Percentiles rank a stretch among this genome's conserved stretches.
Evolutionary conservation across 1,140 invertebrate genomes (phyloP).

Genomic region (Zaprionus vittiger): DNA sequence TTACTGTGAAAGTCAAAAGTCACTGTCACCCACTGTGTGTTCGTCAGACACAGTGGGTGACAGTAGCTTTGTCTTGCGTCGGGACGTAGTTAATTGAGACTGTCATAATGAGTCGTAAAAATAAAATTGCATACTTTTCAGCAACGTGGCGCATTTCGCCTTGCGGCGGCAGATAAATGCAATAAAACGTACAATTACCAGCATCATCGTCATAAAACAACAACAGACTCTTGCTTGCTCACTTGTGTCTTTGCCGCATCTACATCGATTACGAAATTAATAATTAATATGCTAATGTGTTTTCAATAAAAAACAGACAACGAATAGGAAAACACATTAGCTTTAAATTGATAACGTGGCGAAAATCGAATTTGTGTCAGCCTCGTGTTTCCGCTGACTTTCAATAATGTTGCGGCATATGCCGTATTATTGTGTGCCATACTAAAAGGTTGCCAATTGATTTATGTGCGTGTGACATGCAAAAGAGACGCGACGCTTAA

Average conservation of each 20-base stretch:
- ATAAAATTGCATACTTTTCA: slow-evolving; percentile 73
- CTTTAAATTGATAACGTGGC: slow-evolving; percentile 4
- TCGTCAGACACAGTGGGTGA: background rate
- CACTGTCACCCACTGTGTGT: too few relatives aligned
- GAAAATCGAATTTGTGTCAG: background rate
- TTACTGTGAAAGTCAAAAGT: background rate
- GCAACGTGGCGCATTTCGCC: slow-evolving; percentile 41
- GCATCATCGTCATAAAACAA: slow-evolving; percentile 9
- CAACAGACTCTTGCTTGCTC: background rate
- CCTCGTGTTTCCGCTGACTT: slow-evolving; percentile 16
- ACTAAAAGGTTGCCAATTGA: slow-evolving; percentile 25
- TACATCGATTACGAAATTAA: slow-evolving; percentile 12
- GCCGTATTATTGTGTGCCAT: slow-evolving; percentile 14
- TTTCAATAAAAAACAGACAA: background rate
- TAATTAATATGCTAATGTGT: slow-evolving; percentile 31
- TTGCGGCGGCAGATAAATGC: background rate
- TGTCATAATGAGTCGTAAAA: slow-evolving; percentile 39
- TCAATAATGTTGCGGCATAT: slow-evolving; percentile 30
- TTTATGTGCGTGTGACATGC: slow-evolving; percentile 30
- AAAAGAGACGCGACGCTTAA: slow-evolving; percentile 16
- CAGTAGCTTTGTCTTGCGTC: background rate
- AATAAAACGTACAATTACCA: background rate
- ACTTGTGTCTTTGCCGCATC: background rate
- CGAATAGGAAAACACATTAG: background rate
- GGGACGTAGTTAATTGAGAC: slow-evolving; percentile 23